A percentile compares a stretch with the other conserved stretches of the same genome.
Conservation (phyloP, 2,113 vertebrate species). For the Etia nguti region DNA sequence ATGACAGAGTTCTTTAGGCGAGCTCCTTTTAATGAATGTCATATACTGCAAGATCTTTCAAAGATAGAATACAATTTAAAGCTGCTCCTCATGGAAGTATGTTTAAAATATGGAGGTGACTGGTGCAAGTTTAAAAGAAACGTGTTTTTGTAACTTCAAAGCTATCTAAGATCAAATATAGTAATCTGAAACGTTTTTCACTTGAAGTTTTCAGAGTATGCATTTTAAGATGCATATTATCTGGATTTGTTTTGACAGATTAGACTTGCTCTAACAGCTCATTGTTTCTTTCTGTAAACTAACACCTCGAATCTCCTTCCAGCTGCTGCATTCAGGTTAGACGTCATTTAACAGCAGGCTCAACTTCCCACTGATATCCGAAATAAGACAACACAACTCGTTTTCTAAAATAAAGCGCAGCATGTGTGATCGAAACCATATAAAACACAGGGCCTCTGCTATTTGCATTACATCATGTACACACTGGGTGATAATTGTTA, state of each 20-base stretch:
- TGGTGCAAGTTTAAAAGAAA: neutral
- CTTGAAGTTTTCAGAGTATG: neutral
- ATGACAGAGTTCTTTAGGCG: neutral
- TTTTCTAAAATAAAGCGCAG: neutral
- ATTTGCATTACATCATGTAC: neutral
- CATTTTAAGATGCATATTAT: neutral
- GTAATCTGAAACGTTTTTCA: neutral
- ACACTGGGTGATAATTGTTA: conserved; percentile 1
- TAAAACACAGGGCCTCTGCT: neutral
- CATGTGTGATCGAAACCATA: neutral
- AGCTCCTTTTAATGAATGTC: neutral
- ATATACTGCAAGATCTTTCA: neutral
- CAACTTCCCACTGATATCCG: neutral
- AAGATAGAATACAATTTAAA: neutral
- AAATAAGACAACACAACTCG: neutral
- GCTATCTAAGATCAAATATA: neutral
- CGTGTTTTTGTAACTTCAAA: neutral
- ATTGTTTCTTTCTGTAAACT: neutral
- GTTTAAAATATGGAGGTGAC: neutral
- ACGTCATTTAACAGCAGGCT: neutral
- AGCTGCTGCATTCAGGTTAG: neutral
- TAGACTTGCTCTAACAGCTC: neutral
- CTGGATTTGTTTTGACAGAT: neutral
- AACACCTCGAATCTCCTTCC: neutral
- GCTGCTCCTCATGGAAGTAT: neutral